These are phyloP conservation scores for Ceramica pisi DNA, from an alignment of 2,888 invertebrate species.

Conservation along the genomic window DNA sequence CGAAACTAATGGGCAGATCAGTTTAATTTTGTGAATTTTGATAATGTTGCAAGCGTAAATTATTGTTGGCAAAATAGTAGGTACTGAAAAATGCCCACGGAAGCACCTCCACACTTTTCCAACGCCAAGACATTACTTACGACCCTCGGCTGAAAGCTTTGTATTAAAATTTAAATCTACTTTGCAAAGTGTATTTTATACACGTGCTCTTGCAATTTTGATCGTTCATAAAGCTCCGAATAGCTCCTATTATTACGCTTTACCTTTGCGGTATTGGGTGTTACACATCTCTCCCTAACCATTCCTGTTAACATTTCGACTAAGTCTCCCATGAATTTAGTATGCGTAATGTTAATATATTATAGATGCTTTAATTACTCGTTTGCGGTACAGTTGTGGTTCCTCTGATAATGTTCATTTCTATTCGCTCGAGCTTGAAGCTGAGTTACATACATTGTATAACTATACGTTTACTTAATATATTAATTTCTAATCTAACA, in stretches of 20 bases:
- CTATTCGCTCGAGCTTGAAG: constrained; percentile 66
- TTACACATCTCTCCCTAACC: constrained; percentile 84
- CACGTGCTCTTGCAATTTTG: constrained; percentile 90
- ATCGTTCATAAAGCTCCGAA: constrained; percentile 90
- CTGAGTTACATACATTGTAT: constrained; percentile 31
- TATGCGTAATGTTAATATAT: constrained; percentile 89
- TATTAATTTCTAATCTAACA: constrained; percentile 33
- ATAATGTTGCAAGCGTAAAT: constrained; percentile 50
- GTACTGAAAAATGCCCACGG: constrained; percentile 61
- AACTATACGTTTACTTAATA: constrained; percentile 44
- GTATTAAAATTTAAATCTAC: constrained; percentile 91
- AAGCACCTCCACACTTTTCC: constrained; percentile 84
- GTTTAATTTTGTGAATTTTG: constrained; percentile 52
- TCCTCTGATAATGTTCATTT: constrained; percentile 78
- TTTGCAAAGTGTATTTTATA: constrained; percentile 91
- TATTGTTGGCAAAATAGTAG: constrained; percentile 51
- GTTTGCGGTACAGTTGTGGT: constrained; percentile 86
- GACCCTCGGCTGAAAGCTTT: constrained; percentile 89
- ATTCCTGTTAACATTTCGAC: constrained; percentile 83
- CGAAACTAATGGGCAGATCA: constrained; percentile 18
- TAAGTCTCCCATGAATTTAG: constrained; percentile 86
- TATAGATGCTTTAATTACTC: constrained; percentile 89
- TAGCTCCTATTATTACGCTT: constrained; percentile 88
- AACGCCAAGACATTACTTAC: constrained; percentile 88
- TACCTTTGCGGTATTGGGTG: constrained; percentile 89